These are phyloP conservation scores for Taenaris catops DNA, from an alignment of 2,888 invertebrate species.

Conservation along the genomic window DNA sequence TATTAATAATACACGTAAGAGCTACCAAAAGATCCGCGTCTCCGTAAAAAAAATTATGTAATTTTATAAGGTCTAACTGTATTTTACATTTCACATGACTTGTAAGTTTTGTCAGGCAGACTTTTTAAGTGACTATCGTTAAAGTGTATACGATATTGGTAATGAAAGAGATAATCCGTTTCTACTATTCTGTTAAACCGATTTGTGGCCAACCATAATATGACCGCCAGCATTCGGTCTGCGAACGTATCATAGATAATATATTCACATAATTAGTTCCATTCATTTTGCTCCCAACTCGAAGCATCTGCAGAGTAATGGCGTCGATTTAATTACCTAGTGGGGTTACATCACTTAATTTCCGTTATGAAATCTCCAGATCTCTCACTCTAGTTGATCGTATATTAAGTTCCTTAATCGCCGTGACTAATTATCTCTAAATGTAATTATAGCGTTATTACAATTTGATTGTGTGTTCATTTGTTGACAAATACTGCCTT, in stretches of 20 bases:
- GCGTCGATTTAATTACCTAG: slow-evolving; percentile 42
- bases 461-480: no score
- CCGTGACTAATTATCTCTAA: slow-evolving; percentile 20
- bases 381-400: slow-evolving; percentile 29
- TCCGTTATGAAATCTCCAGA: slow-evolving; percentile 31
- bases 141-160: no score
- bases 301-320: slow-evolving; percentile 32
- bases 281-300: slow-evolving; percentile 32
- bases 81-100: no score
- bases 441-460: no score
- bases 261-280: slow-evolving; percentile 35
- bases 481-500: no score
- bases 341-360: slow-evolving; percentile 36
- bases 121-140: no score
- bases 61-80: no score
- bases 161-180: slow-evolving; percentile 15
- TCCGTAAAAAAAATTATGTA: no score
- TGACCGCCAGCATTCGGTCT: slow-evolving; percentile 23
- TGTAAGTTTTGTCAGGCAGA: no score
- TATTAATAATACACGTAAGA: no score
- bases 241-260: slow-evolving; percentile 29
- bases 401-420: slow-evolving; percentile 28
- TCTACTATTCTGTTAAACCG: slow-evolving; percentile 26
- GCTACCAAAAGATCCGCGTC: no score
- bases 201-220: slow-evolving; percentile 30